These are phyloP conservation scores for Vulpes lagopus DNA, from an alignment of 2,113 vertebrate genomes.

Conservation along the genomic window DNA sequence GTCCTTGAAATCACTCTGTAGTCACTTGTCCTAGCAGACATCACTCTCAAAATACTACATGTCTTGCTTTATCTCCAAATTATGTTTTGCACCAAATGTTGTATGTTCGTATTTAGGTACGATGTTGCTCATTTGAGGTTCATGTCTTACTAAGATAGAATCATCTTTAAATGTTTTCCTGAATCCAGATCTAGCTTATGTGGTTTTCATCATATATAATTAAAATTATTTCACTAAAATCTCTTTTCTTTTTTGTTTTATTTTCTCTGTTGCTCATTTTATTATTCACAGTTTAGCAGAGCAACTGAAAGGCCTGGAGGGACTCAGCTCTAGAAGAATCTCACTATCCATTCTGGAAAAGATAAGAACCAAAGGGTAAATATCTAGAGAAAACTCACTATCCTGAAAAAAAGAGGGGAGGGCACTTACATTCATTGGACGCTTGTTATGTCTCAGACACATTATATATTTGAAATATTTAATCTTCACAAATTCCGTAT, in stretches of 20 bases:
- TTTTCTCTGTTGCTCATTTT: conserved; percentile 10
- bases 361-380: not conserved
- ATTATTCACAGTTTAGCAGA: not conserved
- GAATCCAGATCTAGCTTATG: not conserved
- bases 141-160: not conserved
- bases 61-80: not conserved
- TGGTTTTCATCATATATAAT: not conserved
- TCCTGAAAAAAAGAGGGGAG: not conserved
- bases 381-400: not conserved
- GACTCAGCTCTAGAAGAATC: not conserved
- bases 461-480: not conserved
- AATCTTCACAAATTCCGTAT: not conserved
- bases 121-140: not conserved
- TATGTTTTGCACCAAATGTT: not conserved
- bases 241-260: not conserved
- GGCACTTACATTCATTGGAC: fast-evolving
- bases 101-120: fast-evolving
- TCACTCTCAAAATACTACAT: not conserved
- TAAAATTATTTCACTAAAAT: not conserved
- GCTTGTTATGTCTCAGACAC: not conserved
- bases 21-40: not conserved
- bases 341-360: not conserved
- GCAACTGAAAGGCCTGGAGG: not conserved
- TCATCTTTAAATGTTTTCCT: not conserved
- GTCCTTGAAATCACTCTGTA: not conserved